Evolutionary conservation across 2,113 vertebrate genomes (phyloP), one percentile per base, ranked within the genome.

Genomic region (Athene cunicularia): DNA sequence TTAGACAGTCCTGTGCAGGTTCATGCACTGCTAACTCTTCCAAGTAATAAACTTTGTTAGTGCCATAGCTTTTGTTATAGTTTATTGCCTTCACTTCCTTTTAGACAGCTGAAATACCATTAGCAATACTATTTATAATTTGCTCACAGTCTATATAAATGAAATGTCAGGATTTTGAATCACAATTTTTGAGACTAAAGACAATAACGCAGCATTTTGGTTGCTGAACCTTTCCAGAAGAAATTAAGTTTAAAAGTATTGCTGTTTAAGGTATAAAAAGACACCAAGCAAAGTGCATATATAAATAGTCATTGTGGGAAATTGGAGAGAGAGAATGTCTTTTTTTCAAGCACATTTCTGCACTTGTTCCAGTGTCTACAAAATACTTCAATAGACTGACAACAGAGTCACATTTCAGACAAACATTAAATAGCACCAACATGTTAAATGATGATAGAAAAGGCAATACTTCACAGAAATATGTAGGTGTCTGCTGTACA

Each of bases 391-490:
- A 64, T 16, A 72, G 90, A 87, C 43, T 88, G 96, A 95, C 71
- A 86, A 95, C 64, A 96, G 28, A 52, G 59, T 71, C 86, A 60
- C 55, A 70, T 96, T 95, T 96, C 94, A 90, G 82, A 35, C 64
- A 94, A 96, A 94, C 59, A 45, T 96, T 92, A 91, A 95, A 95
- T 90, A 86, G 55, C 22, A 87, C 72, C 67, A 87, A 70, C 88
- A 74, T 18, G 6, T 86, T 96, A 97, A 94, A 94, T 81, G 87
- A 80, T 91, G 86, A 88, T 80, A 91, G 94, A 93, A 93, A 88
- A 92, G 81, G 82, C 88, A 93, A 62, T 70, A 75, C 92, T 96
- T 94, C 95, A 90, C 91, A 95, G 95, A 96, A 95, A 95, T 95
- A 97, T 74, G 93, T 94, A 75, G 83, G 88, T 93, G 89, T 96